Base-by-base conservation (phyloP, 2,888 invertebrate species). In the Andrena flavipes region DNA sequence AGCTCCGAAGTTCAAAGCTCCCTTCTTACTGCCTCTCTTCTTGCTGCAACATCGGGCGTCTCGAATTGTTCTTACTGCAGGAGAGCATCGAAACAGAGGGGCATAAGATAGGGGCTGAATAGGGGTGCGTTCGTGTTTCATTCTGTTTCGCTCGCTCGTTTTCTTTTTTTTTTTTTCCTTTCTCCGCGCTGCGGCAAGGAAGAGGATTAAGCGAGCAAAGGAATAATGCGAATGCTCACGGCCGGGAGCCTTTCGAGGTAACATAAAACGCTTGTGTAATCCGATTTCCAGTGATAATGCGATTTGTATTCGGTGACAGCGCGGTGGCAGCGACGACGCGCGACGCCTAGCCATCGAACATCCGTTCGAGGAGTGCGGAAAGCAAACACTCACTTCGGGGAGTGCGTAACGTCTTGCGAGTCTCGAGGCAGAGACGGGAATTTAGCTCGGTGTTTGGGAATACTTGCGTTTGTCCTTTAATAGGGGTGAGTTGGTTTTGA, bases 221-320 rank as follows among this genome's bases (percentile, higher is more conserved):
- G 68, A 67, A 67, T 54, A 59, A 79, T 54, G 54, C 51, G 75
- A 60, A 78, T 78, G 73, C 60, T 64, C 20, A 7, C 13, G 13
- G 16, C 29, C 51, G 63, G 68, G 63, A 48, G 51, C 30, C 65
- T 81, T 74, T 59, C 82, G 69, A 69, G 59, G 74, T 71, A 82
- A 73, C 79, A 49, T 71, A 73, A 80, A 82, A 83, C 79, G 79
- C 76, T 76, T 69, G 65, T 54, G 63, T 84, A 83, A 83, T 82
- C 84, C 83, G 84, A 76, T 84, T 81, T 65, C 20, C 70, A 2
- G 29, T 48, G 79, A 75, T 83, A 84, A 84, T 82, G 70, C 84
- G 84, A 83, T 84, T 84, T 84, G 80, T 79, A 84, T 83, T 76
- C 84, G 20, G 73, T 60, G 59, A 70, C 67, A 59, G 68, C 23